Base-by-base conservation (phyloP, 2,797 vertebrate genomes). In the Tolypeutes matacus region DNA sequence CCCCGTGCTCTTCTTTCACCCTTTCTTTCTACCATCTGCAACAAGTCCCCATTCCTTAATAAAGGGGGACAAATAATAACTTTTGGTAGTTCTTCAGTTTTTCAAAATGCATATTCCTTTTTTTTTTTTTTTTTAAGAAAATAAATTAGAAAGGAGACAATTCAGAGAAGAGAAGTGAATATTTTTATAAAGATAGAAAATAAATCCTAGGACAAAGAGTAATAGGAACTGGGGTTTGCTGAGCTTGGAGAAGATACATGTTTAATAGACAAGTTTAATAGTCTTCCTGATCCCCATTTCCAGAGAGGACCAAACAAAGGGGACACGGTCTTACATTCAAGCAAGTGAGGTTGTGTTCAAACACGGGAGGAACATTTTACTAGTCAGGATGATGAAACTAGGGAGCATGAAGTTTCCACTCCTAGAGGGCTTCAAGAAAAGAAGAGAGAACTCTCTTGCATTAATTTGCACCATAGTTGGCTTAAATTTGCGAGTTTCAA, bases 161-260 rank as follows among this genome's bases (percentile, higher is more conserved):
- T 85, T 87, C 46, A 53, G 64, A 90, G 51, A 96, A 77, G 27
- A 94, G 14, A 92, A 85, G 81, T 12, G 2, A 78, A 51, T 80
- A 51, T 42, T 82, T 64, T 89, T 42, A 53, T 86, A 42, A 85
- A 85, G 10, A 89, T 15, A 94, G 36, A 89, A 72, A 83, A 39
- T 13, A 39, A 81, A 81, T 12, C 25, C 18, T 64, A 89, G 14
- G 4, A 73, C 12, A 29, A 89, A 67, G 3, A 84, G 18, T 36
- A 67, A 86, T 46, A 53, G 10, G 80, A 76, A 58, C 2, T 73
- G 64, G 46, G 6, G 56, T 15, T 49, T 46, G 3, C 49, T 58
- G 27, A 56, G 14, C 77, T 82, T 70, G 34, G 23, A 88, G 25
- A 94, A 69, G n/a, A 91, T 9, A 80, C 0, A 2, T 0, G 0